A percentile compares a stretch with the other conserved stretches of the same genome.
Evolutionary conservation across 2,113 vertebrate species (phyloP).

Genomic region (Sander lucioperca): DNA sequence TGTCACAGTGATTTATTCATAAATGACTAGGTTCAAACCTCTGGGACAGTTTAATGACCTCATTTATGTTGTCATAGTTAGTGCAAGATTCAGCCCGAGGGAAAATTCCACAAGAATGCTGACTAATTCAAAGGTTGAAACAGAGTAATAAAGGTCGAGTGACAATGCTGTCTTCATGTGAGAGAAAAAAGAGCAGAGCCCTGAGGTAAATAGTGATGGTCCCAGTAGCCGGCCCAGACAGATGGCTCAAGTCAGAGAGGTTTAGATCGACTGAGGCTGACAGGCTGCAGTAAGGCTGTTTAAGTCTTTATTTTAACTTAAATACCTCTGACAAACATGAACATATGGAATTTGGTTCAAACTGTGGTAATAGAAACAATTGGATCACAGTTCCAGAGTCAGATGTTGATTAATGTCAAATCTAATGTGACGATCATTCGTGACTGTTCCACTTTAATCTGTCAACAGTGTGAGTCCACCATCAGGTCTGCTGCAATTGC

Average conservation of each 20-base stretch:
- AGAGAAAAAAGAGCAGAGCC: conserved; percentile 46
- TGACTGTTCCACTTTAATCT: conserved; percentile 23
- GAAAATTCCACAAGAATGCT: conserved; percentile 45
- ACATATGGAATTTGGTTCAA: neutral
- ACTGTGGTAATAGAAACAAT: neutral
- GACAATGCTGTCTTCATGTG: conserved; percentile 40
- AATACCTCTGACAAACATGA: neutral
- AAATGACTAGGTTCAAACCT: conserved; percentile 43
- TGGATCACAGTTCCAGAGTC: neutral
- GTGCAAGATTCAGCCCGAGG: conserved; percentile 28
- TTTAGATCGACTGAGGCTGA: conserved; percentile 19
- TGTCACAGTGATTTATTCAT: conserved; percentile 54
- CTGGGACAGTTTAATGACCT: conserved; percentile 51
- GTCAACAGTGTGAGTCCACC: conserved; percentile 18
- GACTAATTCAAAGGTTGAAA: conserved; percentile 51
- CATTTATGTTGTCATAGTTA: conserved; percentile 44
- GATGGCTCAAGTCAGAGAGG: conserved; percentile 51
- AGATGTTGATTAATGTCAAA: conserved; percentile 29
- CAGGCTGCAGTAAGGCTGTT: conserved; percentile 17
- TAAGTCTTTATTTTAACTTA: neutral
- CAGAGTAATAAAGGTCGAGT: conserved; percentile 61
- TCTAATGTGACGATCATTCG: neutral
- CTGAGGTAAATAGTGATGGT: conserved; percentile 34
- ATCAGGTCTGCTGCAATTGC: conserved; percentile 8
- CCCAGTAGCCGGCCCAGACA: conserved; percentile 37